These are phyloP conservation scores for Drosophila nigrodunni DNA, from an alignment of 1,140 invertebrate species.

Conservation along the genomic window DNA sequence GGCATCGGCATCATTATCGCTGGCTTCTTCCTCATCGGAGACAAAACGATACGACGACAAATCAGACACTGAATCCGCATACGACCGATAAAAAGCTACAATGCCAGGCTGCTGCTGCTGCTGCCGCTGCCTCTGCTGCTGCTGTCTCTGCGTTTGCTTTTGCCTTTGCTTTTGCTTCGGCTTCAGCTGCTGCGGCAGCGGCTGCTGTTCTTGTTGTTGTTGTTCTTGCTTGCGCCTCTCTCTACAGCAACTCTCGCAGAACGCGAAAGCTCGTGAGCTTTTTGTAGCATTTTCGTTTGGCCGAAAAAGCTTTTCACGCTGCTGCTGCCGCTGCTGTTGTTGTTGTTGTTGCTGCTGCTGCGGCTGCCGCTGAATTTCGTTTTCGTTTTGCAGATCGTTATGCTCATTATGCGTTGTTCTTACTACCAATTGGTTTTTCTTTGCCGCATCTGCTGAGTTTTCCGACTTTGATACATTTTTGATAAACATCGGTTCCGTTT, in stretches of 20 bases:
- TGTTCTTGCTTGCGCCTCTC: slow-evolving; percentile 49
- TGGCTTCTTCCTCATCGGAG: slow-evolving; percentile 74
- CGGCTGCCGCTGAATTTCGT: slow-evolving; percentile 16
- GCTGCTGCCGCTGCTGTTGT: slow-evolving; percentile 31
- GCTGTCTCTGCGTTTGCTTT: slow-evolving; percentile 18
- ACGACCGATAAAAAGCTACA: slow-evolving; percentile 61
- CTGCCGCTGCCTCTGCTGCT: slow-evolving; percentile 35
- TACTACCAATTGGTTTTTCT: slow-evolving; percentile 13
- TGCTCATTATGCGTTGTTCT: slow-evolving; percentile 28
- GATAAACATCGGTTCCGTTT: slow-evolving; percentile 30
- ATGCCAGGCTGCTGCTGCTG: slow-evolving; percentile 56
- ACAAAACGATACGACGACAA: slow-evolving; percentile 84
- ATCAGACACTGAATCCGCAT: slow-evolving; percentile 79
- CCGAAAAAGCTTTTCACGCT: slow-evolving; percentile 44
- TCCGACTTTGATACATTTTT: slow-evolving; percentile 26
- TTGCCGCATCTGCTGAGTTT: not conserved
- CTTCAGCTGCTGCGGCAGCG: slow-evolving; percentile 39
- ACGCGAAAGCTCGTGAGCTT: slow-evolving; percentile 64
- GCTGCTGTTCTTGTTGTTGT: slow-evolving; percentile 27
- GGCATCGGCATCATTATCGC: slow-evolving; percentile 42
- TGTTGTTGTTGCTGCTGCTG: slow-evolving; percentile 30
- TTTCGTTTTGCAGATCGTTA: slow-evolving; percentile 37
- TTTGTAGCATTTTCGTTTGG: slow-evolving; percentile 54
- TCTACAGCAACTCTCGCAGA: slow-evolving; percentile 79
- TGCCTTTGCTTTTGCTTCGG: slow-evolving; percentile 22